Evolutionary conservation across 2,113 vertebrate species (phyloP).

Genomic region (Brienomyrus brachyistius): DNA sequence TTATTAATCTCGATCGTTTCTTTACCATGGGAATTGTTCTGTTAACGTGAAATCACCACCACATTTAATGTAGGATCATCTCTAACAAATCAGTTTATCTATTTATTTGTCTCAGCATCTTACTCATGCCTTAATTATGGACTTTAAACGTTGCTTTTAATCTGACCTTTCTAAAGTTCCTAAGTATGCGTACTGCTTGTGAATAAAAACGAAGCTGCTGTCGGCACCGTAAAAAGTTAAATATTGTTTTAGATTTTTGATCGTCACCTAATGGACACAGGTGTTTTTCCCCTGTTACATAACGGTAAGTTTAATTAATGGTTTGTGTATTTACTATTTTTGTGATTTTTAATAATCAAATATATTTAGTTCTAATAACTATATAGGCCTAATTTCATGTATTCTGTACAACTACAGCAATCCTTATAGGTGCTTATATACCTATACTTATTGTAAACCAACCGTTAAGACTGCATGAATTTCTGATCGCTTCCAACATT

Average conservation of each 20-base stretch:
- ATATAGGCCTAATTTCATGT: neutral
- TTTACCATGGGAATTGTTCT: neutral
- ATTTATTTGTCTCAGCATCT: neutral
- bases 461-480: neutral
- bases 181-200: neutral
- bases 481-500: neutral
- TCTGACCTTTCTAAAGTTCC: neutral
- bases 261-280: conserved; percentile 8
- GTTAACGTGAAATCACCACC: neutral
- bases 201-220: neutral
- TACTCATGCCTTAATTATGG: neutral
- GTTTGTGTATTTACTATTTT: neutral
- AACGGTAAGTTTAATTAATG: conserved; percentile 11
- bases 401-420: neutral
- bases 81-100: neutral
- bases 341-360: neutral
- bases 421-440: neutral
- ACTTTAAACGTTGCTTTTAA: neutral
- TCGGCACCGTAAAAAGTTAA: neutral
- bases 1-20: neutral
- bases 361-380: neutral
- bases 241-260: neutral
- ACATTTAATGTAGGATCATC: neutral
- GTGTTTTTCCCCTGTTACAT: neutral
- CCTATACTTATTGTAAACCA: neutral